Percentiles rank a stretch among this genome's conserved stretches.
These are phyloP conservation scores for Boloria selene DNA, from an alignment of 2,888 invertebrate genomes.

Conservation along the genomic window DNA sequence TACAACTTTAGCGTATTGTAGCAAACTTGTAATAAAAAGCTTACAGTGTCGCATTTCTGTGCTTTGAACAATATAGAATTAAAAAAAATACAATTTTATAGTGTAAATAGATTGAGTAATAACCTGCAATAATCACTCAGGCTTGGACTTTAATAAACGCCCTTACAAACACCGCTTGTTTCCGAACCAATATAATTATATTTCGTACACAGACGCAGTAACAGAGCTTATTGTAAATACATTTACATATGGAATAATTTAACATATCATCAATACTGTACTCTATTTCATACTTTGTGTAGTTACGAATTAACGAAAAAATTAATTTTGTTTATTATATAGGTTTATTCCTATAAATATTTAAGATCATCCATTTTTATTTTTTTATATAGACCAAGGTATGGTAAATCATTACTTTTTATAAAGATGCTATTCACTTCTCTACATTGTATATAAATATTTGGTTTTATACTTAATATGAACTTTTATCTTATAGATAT, in stretches of 20 bases:
- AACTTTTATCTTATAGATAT: too few relatives aligned
- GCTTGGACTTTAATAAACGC: constrained; percentile 58
- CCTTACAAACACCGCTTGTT: constrained; percentile 55
- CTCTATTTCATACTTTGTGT: constrained; percentile 1
- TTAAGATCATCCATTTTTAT: too few relatives aligned
- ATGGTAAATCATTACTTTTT: too few relatives aligned
- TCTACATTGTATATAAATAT: too few relatives aligned
- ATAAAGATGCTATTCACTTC: too few relatives aligned
- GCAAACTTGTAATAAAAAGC: too few relatives aligned
- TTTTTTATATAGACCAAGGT: too few relatives aligned
- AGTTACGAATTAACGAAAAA: neutral
- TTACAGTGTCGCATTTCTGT: too few relatives aligned
- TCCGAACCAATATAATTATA: constrained; percentile 36
- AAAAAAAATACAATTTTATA: neutral
- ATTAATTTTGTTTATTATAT: neutral
- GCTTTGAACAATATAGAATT: too few relatives aligned
- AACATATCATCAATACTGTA: constrained; percentile 20
- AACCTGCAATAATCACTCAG: constrained; percentile 36
- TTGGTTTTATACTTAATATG: too few relatives aligned
- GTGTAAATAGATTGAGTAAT: constrained; percentile 21
- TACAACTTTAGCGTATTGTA: too few relatives aligned
- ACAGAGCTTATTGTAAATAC: constrained; percentile 54
- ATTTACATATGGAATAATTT: constrained; percentile 41
- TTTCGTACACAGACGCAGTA: constrained; percentile 45
- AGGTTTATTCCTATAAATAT: neutral